Percentiles rank a stretch among this genome's conserved stretches.
These are phyloP conservation scores for Leucophenga maculata DNA, from an alignment of 2,888 invertebrate genomes.

Conservation along the genomic window DNA sequence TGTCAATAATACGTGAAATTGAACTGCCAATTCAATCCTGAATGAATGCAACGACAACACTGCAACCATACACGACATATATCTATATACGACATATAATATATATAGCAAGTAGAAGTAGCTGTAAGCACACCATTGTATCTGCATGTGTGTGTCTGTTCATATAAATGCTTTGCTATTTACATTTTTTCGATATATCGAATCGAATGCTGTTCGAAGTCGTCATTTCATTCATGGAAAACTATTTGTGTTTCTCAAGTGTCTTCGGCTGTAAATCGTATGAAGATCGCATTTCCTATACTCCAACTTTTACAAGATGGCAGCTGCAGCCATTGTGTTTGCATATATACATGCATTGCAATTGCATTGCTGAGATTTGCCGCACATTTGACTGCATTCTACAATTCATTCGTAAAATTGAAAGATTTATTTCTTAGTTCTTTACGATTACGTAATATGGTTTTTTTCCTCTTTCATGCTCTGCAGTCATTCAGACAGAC, in stretches of 20 bases:
- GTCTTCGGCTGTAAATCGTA: slow-evolving; percentile 60
- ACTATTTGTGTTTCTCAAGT: slow-evolving; percentile 64
- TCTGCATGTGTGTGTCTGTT: not conserved
- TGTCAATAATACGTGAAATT: slow-evolving; percentile 68
- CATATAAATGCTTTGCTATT: not conserved
- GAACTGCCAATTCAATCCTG: slow-evolving; percentile 64
- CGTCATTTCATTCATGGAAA: slow-evolving; percentile 49
- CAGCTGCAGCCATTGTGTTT: slow-evolving; percentile 28
- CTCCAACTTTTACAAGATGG: slow-evolving; percentile 28
- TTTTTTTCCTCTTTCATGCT: not conserved
- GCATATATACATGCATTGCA: slow-evolving; percentile 5
- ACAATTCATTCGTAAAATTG: slow-evolving; percentile 67
- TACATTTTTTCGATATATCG: slow-evolving; percentile 50
- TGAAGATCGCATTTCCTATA: slow-evolving; percentile 61
- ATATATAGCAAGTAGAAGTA: not conserved
- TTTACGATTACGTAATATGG: slow-evolving; percentile 47
- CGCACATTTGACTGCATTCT: slow-evolving; percentile 60
- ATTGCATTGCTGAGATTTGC: slow-evolving; percentile 50
- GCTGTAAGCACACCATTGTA: not conserved
- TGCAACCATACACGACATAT: not conserved
- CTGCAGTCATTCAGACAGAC: too few relatives aligned
- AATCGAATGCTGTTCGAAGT: not conserved
- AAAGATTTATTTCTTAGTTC: slow-evolving; percentile 69
- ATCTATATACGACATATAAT: not conserved
- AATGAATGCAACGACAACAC: not conserved